A percentile compares a stretch with the other conserved stretches of the same genome.
Evolutionary conservation across 2,797 vertebrate species (phyloP).

Genomic region (Pelodytes ibericus): DNA sequence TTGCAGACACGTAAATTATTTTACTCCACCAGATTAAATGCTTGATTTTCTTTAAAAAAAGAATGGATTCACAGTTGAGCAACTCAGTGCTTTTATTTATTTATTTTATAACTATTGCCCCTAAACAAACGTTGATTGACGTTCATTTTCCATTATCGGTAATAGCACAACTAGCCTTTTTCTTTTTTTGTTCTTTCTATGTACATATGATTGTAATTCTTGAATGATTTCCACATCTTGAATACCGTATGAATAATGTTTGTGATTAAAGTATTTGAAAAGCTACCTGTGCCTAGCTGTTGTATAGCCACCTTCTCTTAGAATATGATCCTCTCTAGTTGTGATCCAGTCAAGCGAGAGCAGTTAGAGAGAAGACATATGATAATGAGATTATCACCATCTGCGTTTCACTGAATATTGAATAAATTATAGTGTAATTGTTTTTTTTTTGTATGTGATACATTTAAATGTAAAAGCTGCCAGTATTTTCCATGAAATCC

Average conservation of each 20-base stretch:
- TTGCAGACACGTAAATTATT: constrained; percentile 30
- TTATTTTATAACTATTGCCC: too few species aligned
- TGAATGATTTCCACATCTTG: too few species aligned
- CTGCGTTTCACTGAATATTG: constrained; percentile 11
- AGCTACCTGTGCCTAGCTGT: too few species aligned
- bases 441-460: neutral
- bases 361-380: constrained; percentile 23
- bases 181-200: too few species aligned
- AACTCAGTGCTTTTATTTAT: too few species aligned
- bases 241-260: too few species aligned
- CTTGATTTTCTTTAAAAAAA: constrained; percentile 33
- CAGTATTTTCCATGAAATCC: neutral
- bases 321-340: neutral
- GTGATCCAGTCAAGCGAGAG: neutral
- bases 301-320: constrained; percentile 5
- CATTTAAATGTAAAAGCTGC: neutral
- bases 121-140: too few species aligned
- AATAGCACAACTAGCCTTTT: too few species aligned
- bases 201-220: too few species aligned
- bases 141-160: too few species aligned
- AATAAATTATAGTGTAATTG: constrained; percentile 25
- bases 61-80: too few species aligned
- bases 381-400: constrained; percentile 17
- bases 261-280: too few species aligned
- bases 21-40: constrained; percentile 26